Conservation (phyloP, 1,140 invertebrate species). For the Trialeurodes vaporariorum region DNA sequence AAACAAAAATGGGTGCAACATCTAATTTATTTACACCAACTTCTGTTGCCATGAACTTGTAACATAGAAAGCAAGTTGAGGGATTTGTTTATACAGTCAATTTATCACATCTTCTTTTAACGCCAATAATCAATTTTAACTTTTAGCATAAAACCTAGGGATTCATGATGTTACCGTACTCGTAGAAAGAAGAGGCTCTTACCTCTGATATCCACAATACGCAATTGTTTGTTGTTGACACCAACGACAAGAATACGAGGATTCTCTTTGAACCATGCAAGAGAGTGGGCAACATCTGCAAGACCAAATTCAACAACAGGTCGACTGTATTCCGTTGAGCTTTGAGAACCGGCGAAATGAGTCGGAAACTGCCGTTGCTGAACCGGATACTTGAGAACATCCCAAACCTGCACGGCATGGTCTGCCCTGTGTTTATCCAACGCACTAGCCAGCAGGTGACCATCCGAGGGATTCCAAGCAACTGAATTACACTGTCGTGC, state of each 20-base stretch:
- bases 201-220: slow-evolving; percentile 88
- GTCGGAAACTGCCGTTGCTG: neutral
- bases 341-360: neutral
- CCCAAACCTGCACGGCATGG: slow-evolving; percentile 68
- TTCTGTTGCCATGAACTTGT: too few species aligned
- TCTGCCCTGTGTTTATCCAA: slow-evolving; percentile 78
- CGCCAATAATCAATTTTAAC: too few species aligned
- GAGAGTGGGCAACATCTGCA: slow-evolving; percentile 69
- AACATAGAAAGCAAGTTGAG: too few species aligned
- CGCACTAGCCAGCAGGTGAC: slow-evolving; percentile 67
- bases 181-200: slow-evolving; percentile 21
- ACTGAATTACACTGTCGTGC: slow-evolving; percentile 74
- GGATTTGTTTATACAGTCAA: too few species aligned
- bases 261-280: slow-evolving; percentile 70
- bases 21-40: too few species aligned
- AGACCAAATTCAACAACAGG: slow-evolving; percentile 43
- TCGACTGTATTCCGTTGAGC: slow-evolving; percentile 7
- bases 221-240: slow-evolving; percentile 78
- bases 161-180: slow-evolving; percentile 7
- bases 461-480: slow-evolving; percentile 76
- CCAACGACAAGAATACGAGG: slow-evolving; percentile 65
- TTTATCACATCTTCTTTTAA: too few species aligned
- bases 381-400: slow-evolving; percentile 46
- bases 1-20: too few species aligned
- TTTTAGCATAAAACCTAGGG: neutral